Conservation (phyloP, 1,140 invertebrate species). For the Cotesia chilonis region DNA sequence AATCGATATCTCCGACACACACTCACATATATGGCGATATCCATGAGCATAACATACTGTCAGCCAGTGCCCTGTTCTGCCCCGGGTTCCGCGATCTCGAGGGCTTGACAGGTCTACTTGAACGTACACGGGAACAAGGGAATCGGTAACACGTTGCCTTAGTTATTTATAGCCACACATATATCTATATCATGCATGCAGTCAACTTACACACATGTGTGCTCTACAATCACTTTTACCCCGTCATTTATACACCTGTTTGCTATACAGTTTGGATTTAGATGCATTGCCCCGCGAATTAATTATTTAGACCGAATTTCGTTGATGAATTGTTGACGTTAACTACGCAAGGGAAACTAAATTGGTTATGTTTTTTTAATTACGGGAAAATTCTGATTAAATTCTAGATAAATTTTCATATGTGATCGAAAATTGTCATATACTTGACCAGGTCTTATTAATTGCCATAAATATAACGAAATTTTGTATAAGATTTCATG, state of each 20-base stretch:
- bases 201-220: slow-evolving; percentile 5
- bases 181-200: background rate
- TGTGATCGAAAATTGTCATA: too few species aligned
- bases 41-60: too few species aligned
- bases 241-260: slow-evolving; percentile 9
- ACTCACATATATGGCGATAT: background rate
- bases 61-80: slow-evolving; percentile 16
- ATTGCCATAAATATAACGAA: too few species aligned
- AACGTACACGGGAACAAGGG: background rate
- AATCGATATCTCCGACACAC: slow-evolving; percentile 41
- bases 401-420: too few species aligned
- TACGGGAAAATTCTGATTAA: too few species aligned
- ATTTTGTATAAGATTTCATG: too few species aligned
- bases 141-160: slow-evolving; percentile 14
- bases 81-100: slow-evolving; percentile 10
- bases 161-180: slow-evolving; percentile 20
- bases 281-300: background rate
- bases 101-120: background rate
- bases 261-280: background rate
- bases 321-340: too few species aligned
- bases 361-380: too few species aligned
- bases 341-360: too few species aligned
- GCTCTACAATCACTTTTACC: slow-evolving; percentile 18
- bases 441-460: too few species aligned
- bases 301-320: background rate